A percentile compares a stretch with the other conserved stretches of the same genome.
phyloP scores from a whole-genome alignment of 2,888 invertebrate species.

The Nemurella pictetii region DNA sequence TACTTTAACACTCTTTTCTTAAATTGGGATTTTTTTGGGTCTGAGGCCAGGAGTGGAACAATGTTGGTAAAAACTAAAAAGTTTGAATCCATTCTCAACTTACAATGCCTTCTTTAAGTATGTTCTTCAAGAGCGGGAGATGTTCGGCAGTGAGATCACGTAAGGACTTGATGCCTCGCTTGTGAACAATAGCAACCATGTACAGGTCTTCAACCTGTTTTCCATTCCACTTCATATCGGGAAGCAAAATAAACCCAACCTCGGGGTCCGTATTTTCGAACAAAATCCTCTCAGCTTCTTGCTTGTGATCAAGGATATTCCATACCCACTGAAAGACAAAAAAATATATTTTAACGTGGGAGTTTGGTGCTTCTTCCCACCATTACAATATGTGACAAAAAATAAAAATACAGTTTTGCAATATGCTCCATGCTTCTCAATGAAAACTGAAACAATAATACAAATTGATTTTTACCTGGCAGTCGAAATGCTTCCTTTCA shows the following conservation, averaged over 20 bases:
- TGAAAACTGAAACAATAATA: no score
- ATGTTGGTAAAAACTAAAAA: no score
- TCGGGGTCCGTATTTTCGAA: constrained; percentile 77
- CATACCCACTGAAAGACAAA: constrained; percentile 90
- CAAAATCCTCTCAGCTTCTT: constrained; percentile 85
- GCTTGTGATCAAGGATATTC: constrained; percentile 91
- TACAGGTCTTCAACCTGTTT: constrained; percentile 75
- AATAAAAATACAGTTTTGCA: no score
- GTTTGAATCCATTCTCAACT: no score
- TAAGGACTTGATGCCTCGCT: constrained; percentile 76
- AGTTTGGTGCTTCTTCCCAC: no score
- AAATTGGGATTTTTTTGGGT: no score
- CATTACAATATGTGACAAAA: no score
- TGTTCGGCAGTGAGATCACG: constrained; percentile 79
- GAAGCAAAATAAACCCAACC: constrained; percentile 84
- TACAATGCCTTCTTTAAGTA: constrained; percentile 74
- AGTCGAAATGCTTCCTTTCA: constrained; percentile 70
- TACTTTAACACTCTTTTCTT: no score
- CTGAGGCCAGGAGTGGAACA: no score
- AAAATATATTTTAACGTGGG: no score
- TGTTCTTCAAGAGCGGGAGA: constrained; percentile 79
- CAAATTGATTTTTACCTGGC: no score
- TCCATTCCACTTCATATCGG: constrained; percentile 97
- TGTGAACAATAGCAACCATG: constrained; percentile 76
- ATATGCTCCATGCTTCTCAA: no score